Evolutionary conservation across 2,888 invertebrate species (phyloP).

Genomic region (Cataglyphis albicans): DNA sequence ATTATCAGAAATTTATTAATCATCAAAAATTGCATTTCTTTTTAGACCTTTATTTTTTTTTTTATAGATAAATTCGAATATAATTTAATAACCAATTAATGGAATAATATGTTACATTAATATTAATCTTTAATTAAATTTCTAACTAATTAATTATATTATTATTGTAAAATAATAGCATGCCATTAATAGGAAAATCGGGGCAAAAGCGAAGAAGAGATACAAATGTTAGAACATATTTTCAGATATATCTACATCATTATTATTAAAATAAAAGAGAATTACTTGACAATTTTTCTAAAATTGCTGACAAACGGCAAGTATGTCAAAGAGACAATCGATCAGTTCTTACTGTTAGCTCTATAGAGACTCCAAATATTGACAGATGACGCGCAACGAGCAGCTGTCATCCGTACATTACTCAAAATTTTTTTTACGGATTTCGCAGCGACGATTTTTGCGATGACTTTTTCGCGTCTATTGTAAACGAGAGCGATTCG

Average conservation of each 20-base stretch:
- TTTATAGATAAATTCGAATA: background rate
- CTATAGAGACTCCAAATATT: background rate
- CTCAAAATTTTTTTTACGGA: constrained; percentile 6
- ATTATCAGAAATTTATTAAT: background rate
- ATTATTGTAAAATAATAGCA: background rate
- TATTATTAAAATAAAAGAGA: background rate
- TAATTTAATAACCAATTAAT: background rate
- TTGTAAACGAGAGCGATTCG: constrained; percentile 39
- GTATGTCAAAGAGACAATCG: background rate
- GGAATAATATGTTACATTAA: background rate
- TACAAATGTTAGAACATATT: background rate
- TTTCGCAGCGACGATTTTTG: background rate
- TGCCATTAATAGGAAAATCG: background rate
- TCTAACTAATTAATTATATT: background rate
- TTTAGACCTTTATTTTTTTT: background rate
- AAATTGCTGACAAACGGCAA: background rate
- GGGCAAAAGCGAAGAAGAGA: background rate
- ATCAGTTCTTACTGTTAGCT: background rate
- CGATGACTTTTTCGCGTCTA: constrained; percentile 18
- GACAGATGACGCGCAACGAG: background rate
- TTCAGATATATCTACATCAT: background rate
- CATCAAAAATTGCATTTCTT: background rate
- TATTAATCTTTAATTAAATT: background rate
- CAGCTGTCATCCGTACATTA: background rate
- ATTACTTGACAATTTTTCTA: background rate